A percentile compares a stretch with the other conserved stretches of the same genome.
These are phyloP conservation scores for Fulmarus glacialis DNA, from an alignment of 2,113 vertebrate species.

Conservation along the genomic window DNA sequence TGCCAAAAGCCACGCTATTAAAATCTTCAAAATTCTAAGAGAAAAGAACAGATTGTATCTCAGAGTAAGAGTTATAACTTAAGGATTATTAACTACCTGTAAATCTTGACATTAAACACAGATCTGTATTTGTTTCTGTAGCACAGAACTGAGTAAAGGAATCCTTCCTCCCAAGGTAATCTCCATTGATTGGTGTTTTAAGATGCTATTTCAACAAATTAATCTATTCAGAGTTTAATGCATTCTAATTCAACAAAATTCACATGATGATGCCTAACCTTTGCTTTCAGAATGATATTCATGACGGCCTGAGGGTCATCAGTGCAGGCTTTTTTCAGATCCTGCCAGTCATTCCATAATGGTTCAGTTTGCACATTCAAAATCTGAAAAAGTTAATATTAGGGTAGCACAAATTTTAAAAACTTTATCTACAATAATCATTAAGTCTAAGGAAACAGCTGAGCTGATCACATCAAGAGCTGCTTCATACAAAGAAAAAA, in stretches of 20 bases:
- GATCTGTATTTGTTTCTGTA: not conserved
- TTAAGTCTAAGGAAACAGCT: not conserved
- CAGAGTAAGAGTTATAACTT: not conserved
- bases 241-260: not conserved
- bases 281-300: conserved; percentile 84
- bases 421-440: not conserved
- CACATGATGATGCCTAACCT: conserved; percentile 70
- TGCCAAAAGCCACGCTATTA: not conserved
- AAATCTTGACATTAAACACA: not conserved
- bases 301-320: conserved; percentile 81
- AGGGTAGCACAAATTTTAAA: not conserved
- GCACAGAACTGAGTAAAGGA: not conserved
- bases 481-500: not conserved
- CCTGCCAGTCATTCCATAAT: conserved; percentile 88
- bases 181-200: not conserved
- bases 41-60: not conserved
- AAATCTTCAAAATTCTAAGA: not conserved
- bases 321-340: conserved; percentile 82
- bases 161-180: not conserved
- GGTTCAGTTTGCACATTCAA: conserved; percentile 78
- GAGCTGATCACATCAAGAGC: not conserved
- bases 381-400: conserved; percentile 78
- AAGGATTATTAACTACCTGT: not conserved
- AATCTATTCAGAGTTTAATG: not conserved
- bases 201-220: not conserved